These are phyloP conservation scores for Microctenopoma steveboyesi DNA, from an alignment of 2,797 vertebrate genomes.

Conservation along the genomic window DNA sequence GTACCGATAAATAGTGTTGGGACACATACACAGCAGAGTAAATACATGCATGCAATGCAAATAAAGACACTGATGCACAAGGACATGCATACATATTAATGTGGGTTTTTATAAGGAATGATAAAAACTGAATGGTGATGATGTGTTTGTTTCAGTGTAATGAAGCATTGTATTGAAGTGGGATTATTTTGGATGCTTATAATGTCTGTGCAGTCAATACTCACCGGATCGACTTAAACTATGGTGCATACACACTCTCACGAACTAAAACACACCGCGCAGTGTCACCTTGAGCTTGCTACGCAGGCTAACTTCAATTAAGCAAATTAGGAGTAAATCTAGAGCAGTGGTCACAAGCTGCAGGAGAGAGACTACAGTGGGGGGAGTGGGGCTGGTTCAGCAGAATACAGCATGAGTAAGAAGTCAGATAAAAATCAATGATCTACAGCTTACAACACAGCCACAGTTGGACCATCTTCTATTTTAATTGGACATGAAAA, in stretches of 20 bases:
- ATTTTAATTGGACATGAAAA: conserved; percentile 46
- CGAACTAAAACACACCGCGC: conserved; percentile 33
- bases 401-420: conserved; percentile 55
- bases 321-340: conserved; percentile 78
- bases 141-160: conserved; percentile 53
- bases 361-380: conserved; percentile 36
- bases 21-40: neutral
- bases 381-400: conserved; percentile 59
- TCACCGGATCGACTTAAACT: conserved; percentile 24
- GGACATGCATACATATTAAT: conserved; percentile 4
- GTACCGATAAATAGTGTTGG: neutral
- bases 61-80: conserved; percentile 3
- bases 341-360: conserved; percentile 65
- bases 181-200: conserved; percentile 53
- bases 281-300: conserved; percentile 78
- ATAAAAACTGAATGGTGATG: conserved; percentile 6
- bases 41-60: neutral
- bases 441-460: conserved; percentile 62
- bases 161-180: conserved; percentile 34
- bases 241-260: neutral
- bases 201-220: conserved; percentile 38
- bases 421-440: conserved; percentile 72
- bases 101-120: conserved; percentile 5
- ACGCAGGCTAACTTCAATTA: conserved; percentile 80
- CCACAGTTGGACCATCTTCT: conserved; percentile 32